A percentile compares a stretch with the other conserved stretches of the same genome.
These are phyloP conservation scores for Lingula anatina DNA, from an alignment of 2,888 invertebrate genomes.

Conservation along the genomic window DNA sequence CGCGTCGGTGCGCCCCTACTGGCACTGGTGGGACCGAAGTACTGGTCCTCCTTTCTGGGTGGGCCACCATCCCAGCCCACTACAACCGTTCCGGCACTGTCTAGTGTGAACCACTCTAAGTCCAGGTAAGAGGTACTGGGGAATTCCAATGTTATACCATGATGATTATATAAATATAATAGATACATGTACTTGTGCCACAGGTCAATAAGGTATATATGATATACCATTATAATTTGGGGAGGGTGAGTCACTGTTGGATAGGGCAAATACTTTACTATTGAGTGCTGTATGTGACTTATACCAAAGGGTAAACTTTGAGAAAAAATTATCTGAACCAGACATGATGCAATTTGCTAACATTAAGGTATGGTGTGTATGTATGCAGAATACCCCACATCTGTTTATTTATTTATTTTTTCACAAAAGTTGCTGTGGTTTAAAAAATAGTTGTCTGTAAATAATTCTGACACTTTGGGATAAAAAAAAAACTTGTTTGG, in stretches of 20 bases:
- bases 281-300: background rate
- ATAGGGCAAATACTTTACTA: background rate
- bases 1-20: conserved; percentile 7
- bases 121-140: conserved; percentile 44
- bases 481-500: too few relatives aligned
- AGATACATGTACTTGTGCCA: background rate
- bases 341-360: too few relatives aligned
- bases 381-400: too few relatives aligned
- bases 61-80: conserved; percentile 45
- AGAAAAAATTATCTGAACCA: too few relatives aligned
- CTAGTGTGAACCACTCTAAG: conserved; percentile 49
- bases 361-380: too few relatives aligned
- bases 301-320: background rate
- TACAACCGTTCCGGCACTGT: conserved; percentile 44
- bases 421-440: too few relatives aligned
- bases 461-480: too few relatives aligned
- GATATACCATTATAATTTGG: too few relatives aligned
- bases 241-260: background rate
- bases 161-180: background rate
- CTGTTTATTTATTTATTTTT: too few relatives aligned
- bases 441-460: too few relatives aligned
- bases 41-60: background rate
- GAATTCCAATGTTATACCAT: background rate
- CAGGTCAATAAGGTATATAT: background rate
- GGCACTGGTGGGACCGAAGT: conserved; percentile 12